Base-by-base conservation (phyloP, 2,113 vertebrate genomes). In the Pipa parva region DNA sequence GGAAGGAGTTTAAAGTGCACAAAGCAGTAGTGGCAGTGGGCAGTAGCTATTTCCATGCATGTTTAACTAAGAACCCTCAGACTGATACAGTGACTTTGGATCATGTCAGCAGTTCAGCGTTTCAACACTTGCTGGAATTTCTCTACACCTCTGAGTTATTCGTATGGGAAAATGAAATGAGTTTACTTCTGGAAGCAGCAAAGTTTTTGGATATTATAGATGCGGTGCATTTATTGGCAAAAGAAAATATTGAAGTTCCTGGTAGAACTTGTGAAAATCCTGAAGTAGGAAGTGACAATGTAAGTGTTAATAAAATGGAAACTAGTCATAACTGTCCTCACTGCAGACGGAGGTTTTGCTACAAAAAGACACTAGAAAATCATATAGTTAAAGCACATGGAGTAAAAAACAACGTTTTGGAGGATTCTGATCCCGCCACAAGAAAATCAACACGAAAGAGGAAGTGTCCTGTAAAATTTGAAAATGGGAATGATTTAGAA, bases 151-250 rank as follows among this genome's bases (percentile, higher is more conserved):
- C 95, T 1, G 91, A 98, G 71, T 94, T 95, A 62, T 81, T 88
- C 7, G 87, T 98, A 2, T 81, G 88, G 73, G 90, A 93, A 69
- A 84, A 81, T 37, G 93, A 95, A 64, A 89, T 98, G 56, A 90
- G 90, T 0, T 81, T 90, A 66, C 82, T 99, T 18, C 78, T 90
- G 18, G 91, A 95, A 80, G 95, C 95, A 0, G 95, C 97, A 11
- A 91, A 92, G 36, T 94, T 97, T 80, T 84, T 99, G 72, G 95
- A 99, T 78, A 97, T 98, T 82, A 95, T 93, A 77, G 95, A 98
- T 56, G 87, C 94, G 12, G 89, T 98, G 3, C 95, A 95, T 71
- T 75, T 98, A 71, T 77, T 99, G 27, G 91, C 86, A 48, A 84
- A 84, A 0, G 87, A 92, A 63, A 85, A 64, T n/a, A 15, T 42